Conservation (phyloP, 2,113 vertebrate genomes). For the Rostratula benghalensis region DNA sequence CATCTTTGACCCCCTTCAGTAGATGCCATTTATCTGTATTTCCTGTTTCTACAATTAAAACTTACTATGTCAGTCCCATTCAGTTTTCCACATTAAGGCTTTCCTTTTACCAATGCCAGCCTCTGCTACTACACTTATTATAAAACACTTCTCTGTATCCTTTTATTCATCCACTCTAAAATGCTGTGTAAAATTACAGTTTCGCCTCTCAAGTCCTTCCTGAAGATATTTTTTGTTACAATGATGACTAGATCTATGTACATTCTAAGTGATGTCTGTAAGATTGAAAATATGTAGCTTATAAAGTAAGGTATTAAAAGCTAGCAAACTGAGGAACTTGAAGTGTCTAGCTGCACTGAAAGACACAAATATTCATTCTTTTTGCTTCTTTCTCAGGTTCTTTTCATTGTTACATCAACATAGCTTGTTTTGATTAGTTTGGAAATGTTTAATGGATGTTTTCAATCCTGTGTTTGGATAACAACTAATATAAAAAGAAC, state of each 20-base stretch:
- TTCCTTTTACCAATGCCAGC: background rate
- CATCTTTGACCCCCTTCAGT: background rate
- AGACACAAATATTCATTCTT: background rate
- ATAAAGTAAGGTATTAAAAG: background rate
- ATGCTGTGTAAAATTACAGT: background rate
- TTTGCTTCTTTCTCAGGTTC: background rate
- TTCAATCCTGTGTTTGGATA: background rate
- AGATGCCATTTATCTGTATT: background rate
- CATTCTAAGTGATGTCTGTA: background rate
- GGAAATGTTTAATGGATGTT: background rate
- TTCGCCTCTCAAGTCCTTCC: background rate
- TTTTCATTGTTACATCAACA: background rate
- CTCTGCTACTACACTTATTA: background rate
- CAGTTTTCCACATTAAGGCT: background rate
- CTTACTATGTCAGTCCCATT: background rate
- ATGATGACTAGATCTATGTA: background rate
- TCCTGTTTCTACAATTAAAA: background rate
- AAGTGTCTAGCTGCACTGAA: background rate
- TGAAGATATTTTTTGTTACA: background rate
- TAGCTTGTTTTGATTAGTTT: background rate
- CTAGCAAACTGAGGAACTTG: background rate
- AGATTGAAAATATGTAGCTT: background rate
- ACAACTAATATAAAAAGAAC: background rate
- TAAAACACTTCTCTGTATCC: background rate
- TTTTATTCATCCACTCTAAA: background rate